phyloP scores from a whole-genome alignment of 2,888 invertebrate species.

The Amorpha juglandis region DNA sequence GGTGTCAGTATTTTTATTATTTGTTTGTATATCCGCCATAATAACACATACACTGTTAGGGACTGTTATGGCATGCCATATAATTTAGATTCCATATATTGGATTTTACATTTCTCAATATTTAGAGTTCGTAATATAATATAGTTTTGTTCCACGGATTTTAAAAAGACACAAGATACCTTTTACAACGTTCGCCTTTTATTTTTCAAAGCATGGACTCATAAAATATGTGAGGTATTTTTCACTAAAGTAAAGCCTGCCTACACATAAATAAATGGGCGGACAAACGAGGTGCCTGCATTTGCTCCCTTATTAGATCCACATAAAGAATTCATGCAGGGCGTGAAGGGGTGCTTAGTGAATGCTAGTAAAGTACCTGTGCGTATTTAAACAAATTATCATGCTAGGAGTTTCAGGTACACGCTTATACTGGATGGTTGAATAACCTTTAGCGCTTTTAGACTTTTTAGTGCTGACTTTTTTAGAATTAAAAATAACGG shows the following conservation, averaged over 20 bases:
- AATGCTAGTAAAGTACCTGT: not conserved
- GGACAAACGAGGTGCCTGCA: conserved; percentile 12
- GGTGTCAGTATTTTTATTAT: too few relatives aligned
- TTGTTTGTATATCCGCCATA: too few relatives aligned
- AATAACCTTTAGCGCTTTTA: too few relatives aligned
- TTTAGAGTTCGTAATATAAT: too few relatives aligned
- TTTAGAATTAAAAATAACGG: too few relatives aligned
- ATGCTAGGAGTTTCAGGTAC: not conserved
- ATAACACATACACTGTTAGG: too few relatives aligned
- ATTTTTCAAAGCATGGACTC: not conserved
- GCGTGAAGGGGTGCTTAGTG: conserved; percentile 10
- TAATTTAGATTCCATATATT: too few relatives aligned
- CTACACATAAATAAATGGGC: conserved; percentile 21
- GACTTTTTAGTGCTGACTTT: too few relatives aligned
- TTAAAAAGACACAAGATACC: not conserved
- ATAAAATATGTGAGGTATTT: conserved; percentile 12
- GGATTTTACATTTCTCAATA: too few relatives aligned
- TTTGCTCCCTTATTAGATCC: conserved; percentile 22
- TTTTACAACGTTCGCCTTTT: not conserved
- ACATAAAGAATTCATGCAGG: conserved; percentile 26
- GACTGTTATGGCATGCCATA: too few relatives aligned
- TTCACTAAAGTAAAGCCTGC: conserved; percentile 7
- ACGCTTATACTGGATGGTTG: too few relatives aligned
- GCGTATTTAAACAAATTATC: conserved; percentile 10
- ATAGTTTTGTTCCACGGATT: not conserved